These are phyloP conservation scores for Paraplagusia blochii DNA, from an alignment of 2,113 vertebrate genomes.

Conservation along the genomic window DNA sequence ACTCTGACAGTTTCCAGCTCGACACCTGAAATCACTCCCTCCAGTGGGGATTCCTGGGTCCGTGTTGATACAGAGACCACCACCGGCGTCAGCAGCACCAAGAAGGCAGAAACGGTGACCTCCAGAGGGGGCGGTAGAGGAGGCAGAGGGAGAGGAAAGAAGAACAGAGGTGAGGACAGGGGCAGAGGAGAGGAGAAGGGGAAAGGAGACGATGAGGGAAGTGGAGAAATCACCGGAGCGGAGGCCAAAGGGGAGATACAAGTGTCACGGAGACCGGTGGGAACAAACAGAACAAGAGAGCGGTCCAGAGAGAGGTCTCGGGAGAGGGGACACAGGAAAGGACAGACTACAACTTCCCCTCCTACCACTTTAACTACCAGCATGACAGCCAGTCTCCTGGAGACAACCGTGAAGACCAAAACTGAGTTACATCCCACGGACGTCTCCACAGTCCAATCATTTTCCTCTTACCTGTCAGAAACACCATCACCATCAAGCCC, in stretches of 20 bases:
- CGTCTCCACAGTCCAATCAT: constrained; percentile 4
- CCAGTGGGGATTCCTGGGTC: constrained; percentile 39
- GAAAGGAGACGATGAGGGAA: constrained; percentile 65
- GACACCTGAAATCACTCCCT: constrained; percentile 22
- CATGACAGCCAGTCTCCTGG: not conserved
- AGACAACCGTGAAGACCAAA: constrained; percentile 20
- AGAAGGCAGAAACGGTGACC: constrained; percentile 45
- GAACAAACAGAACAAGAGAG: constrained; percentile 64
- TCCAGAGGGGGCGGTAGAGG: constrained; percentile 53
- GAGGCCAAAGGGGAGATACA: constrained; percentile 75
- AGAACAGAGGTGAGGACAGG: constrained; percentile 59
- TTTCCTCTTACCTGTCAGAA: constrained; percentile 20
- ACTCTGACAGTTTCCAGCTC: constrained; percentile 26
- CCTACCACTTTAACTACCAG: constrained; percentile 8
- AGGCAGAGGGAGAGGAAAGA: constrained; percentile 63
- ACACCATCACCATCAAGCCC: constrained; percentile 15
- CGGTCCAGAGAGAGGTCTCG: constrained; percentile 59
- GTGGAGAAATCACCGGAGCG: constrained; percentile 51
- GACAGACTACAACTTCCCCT: constrained; percentile 54
- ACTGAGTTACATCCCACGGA: constrained; percentile 4
- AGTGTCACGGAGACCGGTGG: constrained; percentile 58
- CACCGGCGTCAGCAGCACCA: constrained; percentile 11
- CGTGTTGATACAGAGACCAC: constrained; percentile 51
- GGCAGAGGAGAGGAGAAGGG: constrained; percentile 49
- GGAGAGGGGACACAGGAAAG: constrained; percentile 66